Conservation (phyloP, 2,113 vertebrate genomes). For the Tinamus guttatus region DNA sequence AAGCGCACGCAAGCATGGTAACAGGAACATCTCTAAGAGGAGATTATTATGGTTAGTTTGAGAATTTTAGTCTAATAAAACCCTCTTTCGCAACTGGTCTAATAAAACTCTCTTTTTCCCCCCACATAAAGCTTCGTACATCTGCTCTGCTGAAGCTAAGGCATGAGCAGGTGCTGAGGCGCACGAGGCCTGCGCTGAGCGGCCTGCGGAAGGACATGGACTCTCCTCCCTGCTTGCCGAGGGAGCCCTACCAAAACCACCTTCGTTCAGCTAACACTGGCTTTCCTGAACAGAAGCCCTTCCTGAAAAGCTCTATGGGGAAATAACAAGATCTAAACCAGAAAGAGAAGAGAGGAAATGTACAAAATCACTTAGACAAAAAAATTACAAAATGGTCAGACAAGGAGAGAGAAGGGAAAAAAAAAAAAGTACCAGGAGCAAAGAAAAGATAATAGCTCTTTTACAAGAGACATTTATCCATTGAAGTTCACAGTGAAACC, state of each 20-base stretch:
- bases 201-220: neutral
- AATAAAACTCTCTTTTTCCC: neutral
- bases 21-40: neutral
- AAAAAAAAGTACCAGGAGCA: neutral
- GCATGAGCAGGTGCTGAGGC: fast-evolving
- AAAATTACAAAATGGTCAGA: neutral
- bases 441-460: neutral
- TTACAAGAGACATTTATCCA: neutral
- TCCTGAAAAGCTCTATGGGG: neutral
- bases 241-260: neutral
- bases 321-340: neutral
- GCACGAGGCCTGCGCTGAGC: neutral
- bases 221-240: neutral
- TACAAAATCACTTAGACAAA: neutral
- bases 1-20: neutral
- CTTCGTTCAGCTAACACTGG: too few relatives aligned
- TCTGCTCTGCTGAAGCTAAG: neutral
- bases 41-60: neutral
- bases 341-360: neutral
- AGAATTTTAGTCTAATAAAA: neutral
- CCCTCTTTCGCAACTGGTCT: neutral
- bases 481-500: neutral
- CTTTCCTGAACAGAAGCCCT: neutral
- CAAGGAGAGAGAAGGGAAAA: neutral
- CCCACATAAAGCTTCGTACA: neutral